Percentiles rank a stretch among this genome's conserved stretches.
Evolutionary conservation across 2,797 vertebrate genomes (phyloP).

Genomic region (Prionace glauca): DNA sequence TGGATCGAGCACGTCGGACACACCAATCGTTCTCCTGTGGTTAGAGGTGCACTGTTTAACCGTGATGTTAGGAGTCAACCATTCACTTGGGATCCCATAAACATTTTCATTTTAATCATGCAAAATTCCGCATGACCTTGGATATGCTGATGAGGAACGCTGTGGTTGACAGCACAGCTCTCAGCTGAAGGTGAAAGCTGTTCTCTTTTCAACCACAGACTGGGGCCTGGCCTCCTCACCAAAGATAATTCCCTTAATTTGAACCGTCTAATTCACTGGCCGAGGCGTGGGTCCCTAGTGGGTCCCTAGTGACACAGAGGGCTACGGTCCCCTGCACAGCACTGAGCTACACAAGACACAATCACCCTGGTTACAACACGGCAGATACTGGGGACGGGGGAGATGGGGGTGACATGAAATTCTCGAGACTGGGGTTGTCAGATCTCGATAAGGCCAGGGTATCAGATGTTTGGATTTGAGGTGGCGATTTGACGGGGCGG

Average conservation of each 20-base stretch:
- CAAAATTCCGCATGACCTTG: not conserved
- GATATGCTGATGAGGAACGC: not conserved
- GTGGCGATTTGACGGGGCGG: not conserved
- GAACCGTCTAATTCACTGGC: not conserved
- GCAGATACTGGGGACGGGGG: not conserved
- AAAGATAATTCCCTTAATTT: slow-evolving; percentile 15
- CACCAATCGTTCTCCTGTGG: not conserved
- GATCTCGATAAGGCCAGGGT: not conserved
- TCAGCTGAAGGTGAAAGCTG: not conserved
- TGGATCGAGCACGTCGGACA: no score
- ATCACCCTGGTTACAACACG: not conserved
- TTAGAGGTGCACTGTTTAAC: not conserved
- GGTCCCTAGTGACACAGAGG: not conserved
- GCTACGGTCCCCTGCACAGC: no score
- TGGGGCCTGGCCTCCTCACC: not conserved
- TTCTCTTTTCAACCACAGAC: not conserved
- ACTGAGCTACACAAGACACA: not conserved
- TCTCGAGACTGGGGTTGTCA: not conserved
- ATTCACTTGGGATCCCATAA: slow-evolving; percentile 7
- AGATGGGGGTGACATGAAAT: not conserved
- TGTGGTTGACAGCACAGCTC: not conserved
- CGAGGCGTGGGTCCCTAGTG: not conserved
- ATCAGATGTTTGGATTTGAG: not conserved
- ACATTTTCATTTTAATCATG: slow-evolving; percentile 14
- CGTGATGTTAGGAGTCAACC: not conserved